These are phyloP conservation scores for Vicugna pacos DNA, from an alignment of 2,113 vertebrate genomes.

Conservation along the genomic window DNA sequence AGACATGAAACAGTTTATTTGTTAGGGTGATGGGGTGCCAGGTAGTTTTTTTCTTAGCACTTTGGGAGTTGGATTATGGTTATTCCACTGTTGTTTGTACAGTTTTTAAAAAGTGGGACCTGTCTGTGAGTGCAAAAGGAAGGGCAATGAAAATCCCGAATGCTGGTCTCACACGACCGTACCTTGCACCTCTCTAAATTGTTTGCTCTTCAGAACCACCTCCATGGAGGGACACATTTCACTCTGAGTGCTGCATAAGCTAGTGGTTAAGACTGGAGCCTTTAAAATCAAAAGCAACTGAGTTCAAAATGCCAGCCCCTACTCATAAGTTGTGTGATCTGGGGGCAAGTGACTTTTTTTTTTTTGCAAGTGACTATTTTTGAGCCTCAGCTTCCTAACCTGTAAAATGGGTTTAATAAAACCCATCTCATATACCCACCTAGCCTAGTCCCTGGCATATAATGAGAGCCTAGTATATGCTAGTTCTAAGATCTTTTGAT, in stretches of 20 bases:
- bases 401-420: slow-evolving; percentile 26
- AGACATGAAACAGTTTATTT: background rate
- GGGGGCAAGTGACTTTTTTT: background rate
- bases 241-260: background rate
- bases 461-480: background rate
- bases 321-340: background rate
- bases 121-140: background rate
- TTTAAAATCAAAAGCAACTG: background rate
- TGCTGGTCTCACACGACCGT: background rate
- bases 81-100: background rate
- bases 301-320: background rate
- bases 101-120: background rate
- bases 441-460: background rate
- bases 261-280: background rate
- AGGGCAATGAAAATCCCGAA: background rate
- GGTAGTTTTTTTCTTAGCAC: background rate
- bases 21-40: background rate
- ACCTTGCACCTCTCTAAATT: background rate
- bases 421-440: background rate
- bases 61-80: background rate
- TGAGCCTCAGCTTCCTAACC: background rate
- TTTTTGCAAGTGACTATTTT: background rate
- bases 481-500: background rate
- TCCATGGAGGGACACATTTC: background rate
- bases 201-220: background rate